phyloP scores from a whole-genome alignment of 2,888 invertebrate species.

The Drosophila meridiana region DNA sequence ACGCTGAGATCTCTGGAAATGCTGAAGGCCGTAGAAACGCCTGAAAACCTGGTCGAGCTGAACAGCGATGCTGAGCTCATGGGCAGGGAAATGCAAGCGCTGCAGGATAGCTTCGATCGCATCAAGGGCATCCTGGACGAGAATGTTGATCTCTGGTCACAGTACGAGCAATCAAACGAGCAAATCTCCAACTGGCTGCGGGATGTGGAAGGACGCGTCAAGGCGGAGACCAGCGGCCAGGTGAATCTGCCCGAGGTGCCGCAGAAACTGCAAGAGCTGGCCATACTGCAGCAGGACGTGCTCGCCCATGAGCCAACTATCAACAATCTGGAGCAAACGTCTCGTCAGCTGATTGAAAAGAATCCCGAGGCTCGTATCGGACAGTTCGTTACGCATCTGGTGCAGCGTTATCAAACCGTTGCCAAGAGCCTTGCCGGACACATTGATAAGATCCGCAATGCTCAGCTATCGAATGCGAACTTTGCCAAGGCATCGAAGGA shows the following conservation, averaged over 20 bases:
- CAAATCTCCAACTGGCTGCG: slow-evolving; percentile 91
- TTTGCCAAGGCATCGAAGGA: slow-evolving; percentile 89
- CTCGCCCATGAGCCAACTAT: slow-evolving; percentile 89
- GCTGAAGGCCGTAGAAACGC: slow-evolving; percentile 90
- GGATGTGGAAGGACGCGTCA: slow-evolving; percentile 91
- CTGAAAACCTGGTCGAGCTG: slow-evolving; percentile 89
- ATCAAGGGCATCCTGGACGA: slow-evolving; percentile 89
- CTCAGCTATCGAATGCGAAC: slow-evolving; percentile 89
- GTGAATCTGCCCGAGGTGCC: slow-evolving; percentile 89
- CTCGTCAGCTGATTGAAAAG: slow-evolving; percentile 90
- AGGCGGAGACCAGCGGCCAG: slow-evolving; percentile 90
- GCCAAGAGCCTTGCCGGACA: slow-evolving; percentile 90
- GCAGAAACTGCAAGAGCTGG: slow-evolving; percentile 89
- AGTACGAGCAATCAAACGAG: slow-evolving; percentile 92
- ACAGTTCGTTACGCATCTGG: slow-evolving; percentile 92
- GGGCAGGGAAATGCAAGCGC: slow-evolving; percentile 89
- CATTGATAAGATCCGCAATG: slow-evolving; percentile 89
- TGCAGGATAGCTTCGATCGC: slow-evolving; percentile 89
- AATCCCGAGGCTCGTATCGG: slow-evolving; percentile 93
- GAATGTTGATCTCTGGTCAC: slow-evolving; percentile 91
- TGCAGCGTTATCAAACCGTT: slow-evolving; percentile 90
- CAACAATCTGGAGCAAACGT: slow-evolving; percentile 88
- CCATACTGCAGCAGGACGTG: slow-evolving; percentile 88
- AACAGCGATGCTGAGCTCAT: slow-evolving; percentile 89
- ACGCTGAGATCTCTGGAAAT: slow-evolving; percentile 90